Evolutionary conservation across 2,797 vertebrate species (phyloP), one percentile per base, ranked within the genome.

Genomic region (Dicrostonyx torquatus): DNA sequence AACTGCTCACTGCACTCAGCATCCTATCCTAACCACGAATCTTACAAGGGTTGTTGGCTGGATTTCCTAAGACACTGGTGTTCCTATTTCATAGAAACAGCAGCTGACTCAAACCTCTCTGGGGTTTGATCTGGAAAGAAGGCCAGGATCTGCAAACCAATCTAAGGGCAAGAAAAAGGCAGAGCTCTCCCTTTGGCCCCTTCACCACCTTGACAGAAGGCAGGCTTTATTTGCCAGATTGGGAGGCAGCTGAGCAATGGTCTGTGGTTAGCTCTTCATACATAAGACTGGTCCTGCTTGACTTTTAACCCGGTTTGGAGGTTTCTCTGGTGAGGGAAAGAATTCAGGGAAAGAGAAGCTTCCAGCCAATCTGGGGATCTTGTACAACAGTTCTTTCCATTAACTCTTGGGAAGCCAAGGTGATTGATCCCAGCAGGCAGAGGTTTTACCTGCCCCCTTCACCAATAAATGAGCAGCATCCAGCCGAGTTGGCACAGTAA

Each of bases 361-460:
- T 79, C 80, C 60, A 83, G 84, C 40, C 80, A 88, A 55, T 22
- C 7, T 20, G 24, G n/a, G 72, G 26, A 18, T 68, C 64, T 68
- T 29, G 4, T 20, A 5, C 5, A 26, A 18, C 5, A 26, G 20
- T 34, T 94, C 55, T 86, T 91, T 68, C 34, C 58, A 73, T 94
- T 91, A 93, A 95, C 82, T 79, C 93, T 89, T 85, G 15, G 24
- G 29, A 29, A 78, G 72, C 66, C 62, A 82, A 87, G 50, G 22
- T 31, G 62, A 73, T 55, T 15, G 87, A 75, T 70, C 48, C 58
- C 15, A 76, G 66, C 89, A 73, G 55, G 43, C 37, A 89, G 58
- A 80, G n/a, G 15, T 22, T 37, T n/a, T 15, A 8, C n/a, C 58
- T 78, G 24, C 31, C 26, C 18, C 34, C 68, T 87, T 55, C 6